Base-by-base conservation (phyloP, 2,888 invertebrate genomes). In the Callyntrura sp. region DNA sequence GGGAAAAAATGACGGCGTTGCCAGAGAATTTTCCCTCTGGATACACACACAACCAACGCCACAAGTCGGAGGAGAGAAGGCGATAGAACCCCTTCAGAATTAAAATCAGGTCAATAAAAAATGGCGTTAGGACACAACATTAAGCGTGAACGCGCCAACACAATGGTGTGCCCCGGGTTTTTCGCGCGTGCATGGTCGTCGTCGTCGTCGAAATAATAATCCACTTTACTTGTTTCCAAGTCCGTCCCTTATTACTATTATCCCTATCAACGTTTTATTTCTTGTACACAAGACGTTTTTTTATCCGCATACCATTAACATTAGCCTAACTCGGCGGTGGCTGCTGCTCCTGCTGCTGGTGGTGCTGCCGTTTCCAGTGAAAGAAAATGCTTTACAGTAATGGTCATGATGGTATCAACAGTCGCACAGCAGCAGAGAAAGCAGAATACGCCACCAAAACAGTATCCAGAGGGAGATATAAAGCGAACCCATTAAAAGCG, bases 61-160 rank as follows among this genome's bases (percentile, higher is more conserved):
- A n/a, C n/a, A n/a, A n/a, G n/a, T n/a, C n/a, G n/a, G n/a, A n/a
- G n/a, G n/a, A n/a, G n/a, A n/a, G n/a, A n/a, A n/a, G n/a, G n/a
- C n/a, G n/a, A n/a, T n/a, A 51, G 12, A 51, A 51, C 9, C 12
- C 65, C 5, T 1, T 17, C 57, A 57, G 23, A 25, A 51, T 51
- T 23, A 48, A 62, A 81, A 81, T 20, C 81, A 81, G 81, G 81
- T 81, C 62, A 81, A 79, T 79, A 62, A 60, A 62, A 55, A 45
- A 45, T 14, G 23, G 8, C 55, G 51, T 35, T 60, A 79, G 12
- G 43, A 60, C 28, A 79, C 57, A 79, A 79, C 35, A 35, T 35
- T 6, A 79, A 8, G 35, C 17, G n/a, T n/a, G n/a, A n/a, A n/a
- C n/a, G n/a, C n/a, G n/a, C n/a, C n/a, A n/a, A n/a, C n/a, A n/a